Conservation (phyloP, 1,140 invertebrate species). For the Trachymyrmex cornetzi region DNA sequence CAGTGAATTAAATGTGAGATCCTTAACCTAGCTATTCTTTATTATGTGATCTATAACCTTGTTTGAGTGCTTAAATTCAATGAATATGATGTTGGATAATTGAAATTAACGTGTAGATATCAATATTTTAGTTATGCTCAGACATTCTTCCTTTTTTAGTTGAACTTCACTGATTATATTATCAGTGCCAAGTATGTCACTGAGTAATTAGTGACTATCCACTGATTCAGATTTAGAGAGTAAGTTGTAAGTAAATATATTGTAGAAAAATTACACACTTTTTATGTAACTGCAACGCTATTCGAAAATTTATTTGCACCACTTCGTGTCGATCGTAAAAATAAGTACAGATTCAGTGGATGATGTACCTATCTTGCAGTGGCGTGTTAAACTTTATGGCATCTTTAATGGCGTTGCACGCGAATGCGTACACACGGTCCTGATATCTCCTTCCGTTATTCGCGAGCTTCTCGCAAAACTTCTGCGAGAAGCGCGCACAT, state of each 20-base stretch:
- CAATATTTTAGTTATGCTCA: too few relatives aligned
- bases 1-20: too few relatives aligned
- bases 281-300: not conserved
- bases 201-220: too few relatives aligned
- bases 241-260: not conserved
- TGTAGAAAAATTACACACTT: not conserved
- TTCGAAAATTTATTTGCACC: not conserved
- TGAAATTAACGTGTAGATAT: too few relatives aligned
- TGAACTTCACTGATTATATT: too few relatives aligned
- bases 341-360: slow-evolving; percentile 23
- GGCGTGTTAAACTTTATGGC: slow-evolving; percentile 36
- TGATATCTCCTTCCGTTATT: slow-evolving; percentile 48
- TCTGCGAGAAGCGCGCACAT: slow-evolving; percentile 29
- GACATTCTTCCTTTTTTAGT: too few relatives aligned
- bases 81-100: too few relatives aligned
- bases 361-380: not conserved
- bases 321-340: not conserved
- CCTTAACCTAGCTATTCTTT: too few relatives aligned
- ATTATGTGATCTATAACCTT: too few relatives aligned
- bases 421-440: slow-evolving; percentile 10
- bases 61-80: too few relatives aligned
- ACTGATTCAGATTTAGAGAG: too few relatives aligned
- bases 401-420: slow-evolving; percentile 40
- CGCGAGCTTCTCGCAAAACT: slow-evolving; percentile 44
- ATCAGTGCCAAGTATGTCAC: too few relatives aligned